These are phyloP conservation scores for Drepana falcataria DNA, from an alignment of 2,888 invertebrate species.

Conservation along the genomic window DNA sequence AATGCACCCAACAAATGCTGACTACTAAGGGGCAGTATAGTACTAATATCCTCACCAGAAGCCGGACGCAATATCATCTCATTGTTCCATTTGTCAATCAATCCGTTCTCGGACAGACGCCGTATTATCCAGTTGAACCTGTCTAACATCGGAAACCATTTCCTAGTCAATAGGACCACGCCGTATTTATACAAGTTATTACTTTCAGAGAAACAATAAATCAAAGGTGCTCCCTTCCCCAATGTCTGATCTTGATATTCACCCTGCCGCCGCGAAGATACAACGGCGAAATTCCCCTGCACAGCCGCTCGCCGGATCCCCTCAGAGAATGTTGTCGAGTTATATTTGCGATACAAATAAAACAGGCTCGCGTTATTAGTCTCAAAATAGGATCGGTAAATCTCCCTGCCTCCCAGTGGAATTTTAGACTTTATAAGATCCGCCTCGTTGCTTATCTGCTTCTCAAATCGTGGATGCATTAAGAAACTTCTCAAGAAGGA, in stretches of 20 bases:
- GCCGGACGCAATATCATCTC: conserved; percentile 55
- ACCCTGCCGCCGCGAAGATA: conserved; percentile 65
- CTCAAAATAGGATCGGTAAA: conserved; percentile 72
- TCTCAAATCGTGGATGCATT: conserved; percentile 74
- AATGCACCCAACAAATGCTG: conserved; percentile 71
- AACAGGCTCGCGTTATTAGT: conserved; percentile 66
- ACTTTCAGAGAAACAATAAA: conserved; percentile 68
- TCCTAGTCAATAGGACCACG: conserved; percentile 63
- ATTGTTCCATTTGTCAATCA: conserved; percentile 71
- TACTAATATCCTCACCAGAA: conserved; percentile 39
- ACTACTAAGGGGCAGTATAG: conserved; percentile 53
- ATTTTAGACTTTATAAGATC: conserved; percentile 66
- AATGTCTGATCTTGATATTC: conserved; percentile 65
- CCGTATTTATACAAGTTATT: conserved; percentile 71
- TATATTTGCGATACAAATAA: conserved; percentile 73
- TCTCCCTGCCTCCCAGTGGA: conserved; percentile 67
- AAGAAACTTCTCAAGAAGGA: conserved; percentile 72
- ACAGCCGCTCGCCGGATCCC: conserved; percentile 59
- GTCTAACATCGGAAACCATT: conserved; percentile 69
- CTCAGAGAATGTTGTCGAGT: conserved; percentile 57
- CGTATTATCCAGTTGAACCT: conserved; percentile 67
- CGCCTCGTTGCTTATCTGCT: conserved; percentile 66
- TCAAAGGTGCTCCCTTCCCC: conserved; percentile 58
- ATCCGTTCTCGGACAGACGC: conserved; percentile 67
- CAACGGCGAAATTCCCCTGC: conserved; percentile 63